Evolutionary conservation across 2,113 vertebrate species (phyloP).

Genomic region (Ciconia boyciana): DNA sequence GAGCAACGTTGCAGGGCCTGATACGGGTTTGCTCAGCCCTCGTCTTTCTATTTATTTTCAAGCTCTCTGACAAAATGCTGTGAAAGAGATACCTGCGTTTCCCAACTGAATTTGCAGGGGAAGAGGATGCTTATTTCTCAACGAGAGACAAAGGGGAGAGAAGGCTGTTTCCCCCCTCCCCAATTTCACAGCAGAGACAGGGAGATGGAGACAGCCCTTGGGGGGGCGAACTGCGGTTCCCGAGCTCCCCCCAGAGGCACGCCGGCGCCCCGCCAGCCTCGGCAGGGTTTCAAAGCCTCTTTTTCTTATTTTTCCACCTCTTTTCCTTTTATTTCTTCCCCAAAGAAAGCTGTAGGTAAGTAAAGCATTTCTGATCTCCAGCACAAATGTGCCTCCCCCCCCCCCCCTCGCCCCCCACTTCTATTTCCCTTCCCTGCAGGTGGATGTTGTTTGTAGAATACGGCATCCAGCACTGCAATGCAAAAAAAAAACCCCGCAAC

Average conservation of each 20-base stretch:
- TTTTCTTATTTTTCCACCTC: background rate
- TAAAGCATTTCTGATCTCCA: background rate
- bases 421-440: background rate
- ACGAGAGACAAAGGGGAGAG: background rate
- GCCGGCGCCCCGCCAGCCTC: background rate
- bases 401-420: too few species aligned
- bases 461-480: background rate
- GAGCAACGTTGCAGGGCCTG: background rate
- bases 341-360: background rate
- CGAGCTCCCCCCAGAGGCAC: conserved; percentile 63
- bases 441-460: background rate
- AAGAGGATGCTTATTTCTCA: background rate
- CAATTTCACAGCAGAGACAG: background rate
- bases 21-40: background rate
- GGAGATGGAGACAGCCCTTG: background rate
- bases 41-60: background rate
- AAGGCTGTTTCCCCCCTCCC: background rate
- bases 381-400: background rate
- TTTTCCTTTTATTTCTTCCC: background rate
- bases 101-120: background rate
- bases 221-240: conserved; percentile 17
- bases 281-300: background rate
- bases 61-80: background rate
- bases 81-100: background rate
- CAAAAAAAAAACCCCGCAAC: background rate